Conservation (phyloP, 1,140 invertebrate species). For the Drosophila orena region DNA sequence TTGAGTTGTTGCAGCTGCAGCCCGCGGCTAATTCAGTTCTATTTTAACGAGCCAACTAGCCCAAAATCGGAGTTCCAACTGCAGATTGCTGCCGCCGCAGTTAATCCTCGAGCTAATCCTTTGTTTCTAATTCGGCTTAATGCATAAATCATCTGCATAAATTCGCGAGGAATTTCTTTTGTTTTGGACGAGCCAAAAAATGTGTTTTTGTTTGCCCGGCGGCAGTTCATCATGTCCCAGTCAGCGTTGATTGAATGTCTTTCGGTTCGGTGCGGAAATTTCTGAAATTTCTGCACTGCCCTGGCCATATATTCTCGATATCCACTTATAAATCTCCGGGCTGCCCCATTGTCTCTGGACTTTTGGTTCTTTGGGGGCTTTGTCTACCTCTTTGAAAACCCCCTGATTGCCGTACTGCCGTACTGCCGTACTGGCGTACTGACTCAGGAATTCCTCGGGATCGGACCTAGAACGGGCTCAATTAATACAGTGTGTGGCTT, state of each 20-base stretch:
- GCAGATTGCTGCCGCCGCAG: background rate
- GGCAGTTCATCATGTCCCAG: conserved; percentile 64
- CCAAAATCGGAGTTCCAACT: conserved; percentile 4
- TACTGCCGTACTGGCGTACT: background rate
- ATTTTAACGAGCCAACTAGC: conserved; percentile 31
- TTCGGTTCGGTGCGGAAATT: conserved; percentile 46
- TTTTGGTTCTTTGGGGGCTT: conserved; percentile 9
- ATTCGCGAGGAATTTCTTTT: conserved; percentile 78
- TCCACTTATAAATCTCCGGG: conserved; percentile 59
- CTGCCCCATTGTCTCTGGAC: conserved; percentile 51
- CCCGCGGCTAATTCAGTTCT: conserved; percentile 36
- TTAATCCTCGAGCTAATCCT: conserved; percentile 20
- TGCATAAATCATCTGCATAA: conserved; percentile 83
- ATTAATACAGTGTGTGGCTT: conserved; percentile 52
- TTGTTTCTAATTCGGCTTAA: conserved; percentile 45
- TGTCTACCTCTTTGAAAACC: conserved; percentile 2
- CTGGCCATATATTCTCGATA: conserved; percentile 29
- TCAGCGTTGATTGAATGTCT: conserved; percentile 73
- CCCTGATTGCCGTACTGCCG: background rate
- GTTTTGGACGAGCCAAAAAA: conserved; percentile 30
- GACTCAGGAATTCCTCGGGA: conserved; percentile 14
- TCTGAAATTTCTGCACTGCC: conserved; percentile 59
- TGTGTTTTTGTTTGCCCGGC: conserved; percentile 52
- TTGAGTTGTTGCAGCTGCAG: conserved; percentile 65
- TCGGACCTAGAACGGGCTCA: conserved; percentile 34